A percentile compares a stretch with the other conserved stretches of the same genome.
Evolutionary conservation across 2,113 vertebrate genomes (phyloP).

Genomic region (Esox niger): DNA sequence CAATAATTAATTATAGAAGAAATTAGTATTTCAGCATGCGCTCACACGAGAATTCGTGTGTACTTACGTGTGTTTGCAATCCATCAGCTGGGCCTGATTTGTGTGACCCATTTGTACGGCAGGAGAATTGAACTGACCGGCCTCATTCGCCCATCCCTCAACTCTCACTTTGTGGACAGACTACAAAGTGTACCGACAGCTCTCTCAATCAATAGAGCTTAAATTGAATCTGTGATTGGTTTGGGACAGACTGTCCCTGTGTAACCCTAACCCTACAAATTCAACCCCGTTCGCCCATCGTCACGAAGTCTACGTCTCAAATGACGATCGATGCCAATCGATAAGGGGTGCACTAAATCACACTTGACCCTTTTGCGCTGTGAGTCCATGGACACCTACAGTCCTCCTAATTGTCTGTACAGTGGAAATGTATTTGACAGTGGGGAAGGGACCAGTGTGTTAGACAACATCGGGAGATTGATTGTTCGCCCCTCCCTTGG

Average conservation of each 20-base stretch:
- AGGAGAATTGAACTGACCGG: too few species aligned
- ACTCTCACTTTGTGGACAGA: too few species aligned
- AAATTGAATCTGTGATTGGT: slow-evolving; percentile 11
- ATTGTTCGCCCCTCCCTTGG: too few species aligned
- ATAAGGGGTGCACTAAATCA: too few species aligned
- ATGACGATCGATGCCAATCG: too few species aligned
- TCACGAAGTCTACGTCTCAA: not conserved
- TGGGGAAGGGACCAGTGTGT: too few species aligned
- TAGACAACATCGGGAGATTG: too few species aligned
- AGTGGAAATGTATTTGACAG: too few species aligned
- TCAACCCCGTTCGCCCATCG: slow-evolving; percentile 1
- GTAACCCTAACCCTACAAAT: not conserved
- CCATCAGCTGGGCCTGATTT: not conserved
- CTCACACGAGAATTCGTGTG: slow-evolving; percentile 31
- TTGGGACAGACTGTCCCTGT: not conserved
- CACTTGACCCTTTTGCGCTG: too few species aligned
- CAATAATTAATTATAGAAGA: slow-evolving; percentile 1
- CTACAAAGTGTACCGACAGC: not conserved
- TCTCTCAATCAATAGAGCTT: slow-evolving; percentile 16
- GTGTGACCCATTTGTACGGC: not conserved
- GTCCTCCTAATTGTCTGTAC: too few species aligned
- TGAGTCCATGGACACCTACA: too few species aligned
- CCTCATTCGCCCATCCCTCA: not conserved
- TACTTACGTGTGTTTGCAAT: slow-evolving; percentile 29
- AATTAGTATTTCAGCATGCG: slow-evolving; percentile 44